Base-by-base conservation (phyloP, 2,797 vertebrate species). In the Danionella dracula region DNA sequence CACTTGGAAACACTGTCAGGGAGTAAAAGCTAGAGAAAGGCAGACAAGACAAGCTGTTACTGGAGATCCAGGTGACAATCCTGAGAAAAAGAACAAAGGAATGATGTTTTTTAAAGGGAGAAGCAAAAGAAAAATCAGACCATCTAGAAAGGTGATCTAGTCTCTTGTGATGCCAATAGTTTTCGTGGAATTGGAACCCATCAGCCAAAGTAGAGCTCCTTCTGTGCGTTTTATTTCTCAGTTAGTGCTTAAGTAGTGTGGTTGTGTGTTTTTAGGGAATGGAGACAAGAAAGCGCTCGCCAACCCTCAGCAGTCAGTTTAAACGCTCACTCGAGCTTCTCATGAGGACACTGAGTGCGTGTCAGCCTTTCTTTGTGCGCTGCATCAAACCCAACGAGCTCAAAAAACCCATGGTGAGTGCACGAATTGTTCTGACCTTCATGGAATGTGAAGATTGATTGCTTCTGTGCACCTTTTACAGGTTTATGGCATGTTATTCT, bases 251-350 rank as follows among this genome's bases (percentile, higher is more conserved):
- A 42, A 64, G 17, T 3, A 13, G 8, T 8, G 8, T 13, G 27
- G 46, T 19, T 66, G 10, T 76, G 42, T 16, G 44, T 73, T 48
- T 63, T 71, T 78, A 99, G 96, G 95, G 96, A 35, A 91, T 84
- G 0, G 96, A 98, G 89, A 98, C 96, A 1, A 92, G 95, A 87
- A 98, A 98, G 70, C 94, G 95, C 23, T 98, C 95, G 0, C 96
- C 94, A 0, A 99, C 96, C 1, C 92, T 99, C 71, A 97, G 95
- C 91, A 96, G 95, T 81, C 96, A 99, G 90, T 99, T 99, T 86
- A 98, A 98, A 79, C 93, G 95, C 8, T 99, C 96, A 1, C 91
- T 99, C 81, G 96, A 99, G 87, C 86, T 95, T 84, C 82, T 99
- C 76, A 99, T 99, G 96, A 90, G 92, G 76, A 98, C 95, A 0